phyloP scores from a whole-genome alignment of 2,113 vertebrate species.

The Nannospalax galili region DNA sequence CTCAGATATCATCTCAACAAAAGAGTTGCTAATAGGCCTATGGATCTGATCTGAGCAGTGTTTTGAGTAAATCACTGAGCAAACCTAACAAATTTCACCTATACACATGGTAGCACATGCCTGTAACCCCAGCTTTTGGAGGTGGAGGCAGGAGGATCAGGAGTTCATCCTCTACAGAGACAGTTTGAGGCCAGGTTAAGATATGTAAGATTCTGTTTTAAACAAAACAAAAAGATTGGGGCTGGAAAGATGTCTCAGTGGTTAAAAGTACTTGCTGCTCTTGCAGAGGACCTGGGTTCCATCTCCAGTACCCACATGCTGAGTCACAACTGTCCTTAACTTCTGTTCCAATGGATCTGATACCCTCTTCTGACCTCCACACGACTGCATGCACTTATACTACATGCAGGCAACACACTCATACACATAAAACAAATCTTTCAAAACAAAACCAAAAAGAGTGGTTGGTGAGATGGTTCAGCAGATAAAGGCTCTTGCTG shows the following conservation, averaged over 20 bases:
- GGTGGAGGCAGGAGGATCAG: background rate
- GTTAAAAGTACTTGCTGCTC: background rate
- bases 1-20: background rate
- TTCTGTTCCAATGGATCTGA: background rate
- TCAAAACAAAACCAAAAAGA: no score
- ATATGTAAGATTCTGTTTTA: background rate
- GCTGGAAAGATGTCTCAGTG: background rate
- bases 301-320: background rate
- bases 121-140: background rate
- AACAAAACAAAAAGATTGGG: background rate
- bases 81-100: background rate
- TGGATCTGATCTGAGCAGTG: background rate
- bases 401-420: background rate
- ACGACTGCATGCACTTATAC: background rate
- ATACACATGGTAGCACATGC: background rate
- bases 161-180: background rate
- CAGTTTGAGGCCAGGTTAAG: background rate
- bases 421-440: background rate
- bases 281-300: background rate
- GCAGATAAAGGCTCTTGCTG: no score
- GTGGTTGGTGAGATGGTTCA: no score
- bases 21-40: background rate
- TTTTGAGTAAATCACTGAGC: background rate
- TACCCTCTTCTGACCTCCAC: background rate
- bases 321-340: background rate